phyloP scores from a whole-genome alignment of 2,113 vertebrate genomes.

The Malurus alboscapulatus region DNA sequence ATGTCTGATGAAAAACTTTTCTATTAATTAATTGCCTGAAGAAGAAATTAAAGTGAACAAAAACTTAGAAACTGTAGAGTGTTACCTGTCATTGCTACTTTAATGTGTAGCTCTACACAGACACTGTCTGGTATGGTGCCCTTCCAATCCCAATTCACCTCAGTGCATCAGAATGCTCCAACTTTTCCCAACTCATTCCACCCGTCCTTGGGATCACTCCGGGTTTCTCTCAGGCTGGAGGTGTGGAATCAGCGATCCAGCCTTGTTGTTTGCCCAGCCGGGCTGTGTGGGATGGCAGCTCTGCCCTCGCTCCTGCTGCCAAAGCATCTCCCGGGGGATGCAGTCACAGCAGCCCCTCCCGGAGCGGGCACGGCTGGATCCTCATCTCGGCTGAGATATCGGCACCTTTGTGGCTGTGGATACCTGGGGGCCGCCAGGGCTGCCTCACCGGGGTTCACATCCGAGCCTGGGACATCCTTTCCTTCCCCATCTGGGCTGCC shows the following conservation, averaged over 20 bases:
- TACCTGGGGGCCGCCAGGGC: not conserved
- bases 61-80: not conserved
- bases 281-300: not conserved
- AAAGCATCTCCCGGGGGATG: not conserved
- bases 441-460: not conserved
- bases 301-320: not conserved
- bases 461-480: not conserved
- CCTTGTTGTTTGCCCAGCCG: not conserved
- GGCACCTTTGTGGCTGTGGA: not conserved
- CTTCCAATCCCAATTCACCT: not conserved
- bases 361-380: not conserved
- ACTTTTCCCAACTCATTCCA: not conserved
- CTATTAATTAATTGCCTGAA: not conserved
- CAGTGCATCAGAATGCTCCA: not conserved
- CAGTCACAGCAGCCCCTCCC: not conserved
- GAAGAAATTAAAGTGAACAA: not conserved
- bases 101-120: not conserved
- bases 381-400: not conserved
- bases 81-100: not conserved
- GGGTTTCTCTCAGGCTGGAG: not conserved
- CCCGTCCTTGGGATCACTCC: not conserved
- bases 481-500: not conserved
- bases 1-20: not conserved
- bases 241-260: not conserved
- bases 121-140: not conserved